Evolutionary conservation across 2,888 invertebrate genomes (phyloP).

Genomic region (Pyrocoelia pectoralis): DNA sequence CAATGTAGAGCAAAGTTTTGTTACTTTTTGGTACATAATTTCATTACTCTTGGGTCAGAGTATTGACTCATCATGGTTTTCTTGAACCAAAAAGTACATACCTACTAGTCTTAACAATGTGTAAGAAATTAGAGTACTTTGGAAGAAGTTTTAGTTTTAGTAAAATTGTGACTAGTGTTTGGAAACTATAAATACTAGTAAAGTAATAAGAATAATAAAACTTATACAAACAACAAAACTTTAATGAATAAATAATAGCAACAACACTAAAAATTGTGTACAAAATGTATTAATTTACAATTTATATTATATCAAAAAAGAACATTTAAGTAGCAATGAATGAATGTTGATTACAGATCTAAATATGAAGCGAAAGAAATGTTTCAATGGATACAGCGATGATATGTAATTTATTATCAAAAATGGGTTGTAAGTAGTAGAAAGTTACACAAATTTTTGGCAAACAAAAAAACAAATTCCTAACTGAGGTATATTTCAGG

Average conservation of each 20-base stretch:
- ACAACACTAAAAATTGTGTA: conserved; percentile 6
- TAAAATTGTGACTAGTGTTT: no score
- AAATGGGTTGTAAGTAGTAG: conserved; percentile 12
- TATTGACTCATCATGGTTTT: no score
- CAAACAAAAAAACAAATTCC: conserved; percentile 29
- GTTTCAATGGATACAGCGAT: conserved; percentile 2
- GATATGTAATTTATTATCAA: conserved; percentile 17
- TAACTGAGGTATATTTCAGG: conserved; percentile 42
- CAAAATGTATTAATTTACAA: background rate
- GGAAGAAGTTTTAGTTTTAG: no score
- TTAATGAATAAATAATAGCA: conserved; percentile 8
- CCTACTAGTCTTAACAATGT: no score
- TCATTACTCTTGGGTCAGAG: no score
- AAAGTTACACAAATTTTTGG: conserved; percentile 10
- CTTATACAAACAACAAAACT: conserved; percentile 9
- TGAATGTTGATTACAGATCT: background rate
- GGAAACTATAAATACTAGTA: no score
- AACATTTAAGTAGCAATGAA: conserved; percentile 8
- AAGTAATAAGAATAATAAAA: no score
- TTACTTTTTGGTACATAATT: no score
- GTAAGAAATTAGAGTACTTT: no score
- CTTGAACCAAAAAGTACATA: no score
- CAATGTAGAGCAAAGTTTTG: no score
- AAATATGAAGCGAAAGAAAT: background rate
- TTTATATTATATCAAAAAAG: conserved; percentile 2